phyloP scores from a whole-genome alignment of 2,888 invertebrate genomes.

The Corythucha ciliata region DNA sequence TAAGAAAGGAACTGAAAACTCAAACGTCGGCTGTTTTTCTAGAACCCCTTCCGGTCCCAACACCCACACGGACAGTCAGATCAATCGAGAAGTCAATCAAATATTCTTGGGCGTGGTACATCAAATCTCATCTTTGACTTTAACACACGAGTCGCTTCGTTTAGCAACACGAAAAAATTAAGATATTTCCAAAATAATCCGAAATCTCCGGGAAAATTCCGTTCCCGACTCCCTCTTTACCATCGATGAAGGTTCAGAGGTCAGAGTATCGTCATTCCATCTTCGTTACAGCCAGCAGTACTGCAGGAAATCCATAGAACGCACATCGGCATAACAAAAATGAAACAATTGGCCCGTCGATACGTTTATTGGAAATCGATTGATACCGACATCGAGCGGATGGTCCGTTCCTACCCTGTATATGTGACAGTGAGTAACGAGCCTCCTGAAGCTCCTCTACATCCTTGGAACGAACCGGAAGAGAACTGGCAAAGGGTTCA shows the following conservation, averaged over 20 bases:
- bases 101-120: too few relatives aligned
- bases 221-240: background rate
- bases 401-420: slow-evolving; percentile 22
- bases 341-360: slow-evolving; percentile 35
- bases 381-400: slow-evolving; percentile 32
- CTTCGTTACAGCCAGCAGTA: background rate
- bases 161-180: background rate
- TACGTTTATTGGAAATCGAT: slow-evolving; percentile 35
- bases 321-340: slow-evolving; percentile 32
- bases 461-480: slow-evolving; percentile 28
- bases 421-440: slow-evolving; percentile 4
- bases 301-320: slow-evolving; percentile 2
- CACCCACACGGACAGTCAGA: background rate
- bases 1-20: background rate
- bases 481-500: slow-evolving; percentile 25
- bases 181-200: background rate
- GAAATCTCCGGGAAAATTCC: background rate
- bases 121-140: background rate
- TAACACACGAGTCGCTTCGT: background rate
- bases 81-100: background rate
- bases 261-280: background rate
- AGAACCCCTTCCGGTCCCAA: background rate
- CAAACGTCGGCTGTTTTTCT: slow-evolving; percentile 4
- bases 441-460: slow-evolving; percentile 7
- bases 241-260: slow-evolving; percentile 3